These are phyloP conservation scores for Pocillopora damicornis DNA, from an alignment of 64 coral and sea anemone species.

Conservation along the genomic window DNA sequence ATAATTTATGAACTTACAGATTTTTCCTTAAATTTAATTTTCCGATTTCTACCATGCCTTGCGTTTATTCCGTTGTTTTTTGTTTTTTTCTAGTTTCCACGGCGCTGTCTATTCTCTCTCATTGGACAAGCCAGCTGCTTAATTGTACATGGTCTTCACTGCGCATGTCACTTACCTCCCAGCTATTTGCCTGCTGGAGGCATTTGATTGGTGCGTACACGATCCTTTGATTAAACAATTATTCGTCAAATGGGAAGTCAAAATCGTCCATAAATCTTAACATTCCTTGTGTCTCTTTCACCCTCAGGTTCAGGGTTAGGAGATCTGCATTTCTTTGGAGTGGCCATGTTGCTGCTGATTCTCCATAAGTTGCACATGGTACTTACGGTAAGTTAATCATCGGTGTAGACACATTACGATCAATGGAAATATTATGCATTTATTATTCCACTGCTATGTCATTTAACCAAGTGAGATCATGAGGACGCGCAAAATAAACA, in stretches of 20 bases:
- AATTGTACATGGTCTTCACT: constrained; percentile 91
- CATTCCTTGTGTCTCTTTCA: neutral
- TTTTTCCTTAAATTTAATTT: no score
- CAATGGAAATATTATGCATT: no score
- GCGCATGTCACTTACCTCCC: constrained; percentile 61
- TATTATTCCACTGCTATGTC: no score
- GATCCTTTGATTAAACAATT: neutral
- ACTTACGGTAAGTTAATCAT: constrained; percentile 46
- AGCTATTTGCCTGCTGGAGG: constrained; percentile 77
- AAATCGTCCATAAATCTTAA: no score
- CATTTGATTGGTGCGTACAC: constrained; percentile 66
- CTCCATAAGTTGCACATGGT: constrained; percentile 62
- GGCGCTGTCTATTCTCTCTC: constrained; percentile 79
- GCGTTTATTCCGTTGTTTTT: neutral
- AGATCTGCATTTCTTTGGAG: constrained; percentile 70
- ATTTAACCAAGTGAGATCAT: no score
- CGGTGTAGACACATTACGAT: neutral
- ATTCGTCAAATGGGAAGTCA: neutral
- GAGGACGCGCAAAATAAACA: no score
- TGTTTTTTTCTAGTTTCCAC: constrained; percentile 67
- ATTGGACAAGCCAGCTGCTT: constrained; percentile 82
- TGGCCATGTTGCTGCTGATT: constrained; percentile 46
- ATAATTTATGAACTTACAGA: no score
- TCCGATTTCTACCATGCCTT: neutral
- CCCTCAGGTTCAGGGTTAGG: constrained; percentile 42